Percentiles rank a stretch among this genome's conserved stretches.
Evolutionary conservation across 2,888 invertebrate species (phyloP).

Genomic region (Phoronis australis): DNA sequence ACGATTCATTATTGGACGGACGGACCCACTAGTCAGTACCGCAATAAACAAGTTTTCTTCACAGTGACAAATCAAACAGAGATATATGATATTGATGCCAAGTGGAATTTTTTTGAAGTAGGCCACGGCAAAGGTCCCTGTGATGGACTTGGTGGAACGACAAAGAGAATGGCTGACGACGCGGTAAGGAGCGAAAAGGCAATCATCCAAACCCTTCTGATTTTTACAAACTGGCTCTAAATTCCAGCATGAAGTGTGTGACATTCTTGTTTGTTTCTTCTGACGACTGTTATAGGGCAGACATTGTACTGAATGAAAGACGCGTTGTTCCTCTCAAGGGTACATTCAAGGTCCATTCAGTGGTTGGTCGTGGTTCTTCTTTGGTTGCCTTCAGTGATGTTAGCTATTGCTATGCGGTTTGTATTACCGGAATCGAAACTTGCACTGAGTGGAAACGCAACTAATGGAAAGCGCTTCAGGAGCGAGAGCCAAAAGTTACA

Average conservation of each 20-base stretch:
- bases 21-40: background rate
- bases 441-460: no score
- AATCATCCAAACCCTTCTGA: background rate
- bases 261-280: background rate
- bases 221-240: background rate
- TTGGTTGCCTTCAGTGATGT: no score
- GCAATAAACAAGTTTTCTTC: background rate
- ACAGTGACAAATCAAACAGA: background rate
- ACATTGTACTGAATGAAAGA: background rate
- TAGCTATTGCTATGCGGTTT: no score
- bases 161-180: background rate
- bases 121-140: conserved; percentile 1
- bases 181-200: background rate
- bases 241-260: background rate
- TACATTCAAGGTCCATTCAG: background rate
- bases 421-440: no score
- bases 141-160: background rate
- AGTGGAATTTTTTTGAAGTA: background rate
- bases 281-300: background rate
- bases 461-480: no score
- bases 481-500: no score
- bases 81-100: background rate
- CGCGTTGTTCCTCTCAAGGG: background rate
- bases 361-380: no score
- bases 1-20: background rate